A percentile compares a stretch with the other conserved stretches of the same genome.
phyloP scores from a whole-genome alignment of 2,113 vertebrate genomes.

The Gymnarchus niloticus region DNA sequence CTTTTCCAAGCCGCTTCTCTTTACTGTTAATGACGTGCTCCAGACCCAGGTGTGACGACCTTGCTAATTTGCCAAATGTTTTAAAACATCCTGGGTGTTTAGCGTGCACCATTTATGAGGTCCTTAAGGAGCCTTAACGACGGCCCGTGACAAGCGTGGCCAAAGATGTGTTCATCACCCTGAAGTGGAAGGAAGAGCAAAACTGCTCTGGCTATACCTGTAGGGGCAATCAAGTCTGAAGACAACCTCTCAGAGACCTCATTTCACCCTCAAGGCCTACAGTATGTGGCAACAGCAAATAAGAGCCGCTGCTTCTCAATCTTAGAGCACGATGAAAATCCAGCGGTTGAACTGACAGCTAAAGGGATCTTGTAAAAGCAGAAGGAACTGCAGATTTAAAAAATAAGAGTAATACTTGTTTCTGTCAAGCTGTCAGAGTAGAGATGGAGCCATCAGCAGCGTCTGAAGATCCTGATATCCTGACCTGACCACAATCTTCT shows the following conservation, averaged over 20 bases:
- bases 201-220: neutral
- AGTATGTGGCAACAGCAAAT: neutral
- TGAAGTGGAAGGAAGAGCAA: neutral
- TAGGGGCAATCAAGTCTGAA: constrained; percentile 1
- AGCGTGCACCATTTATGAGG: constrained; percentile 14
- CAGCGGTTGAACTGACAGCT: constrained; percentile 4
- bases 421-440: neutral
- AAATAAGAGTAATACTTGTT: neutral
- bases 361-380: neutral
- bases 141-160: neutral
- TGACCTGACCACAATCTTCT: neutral
- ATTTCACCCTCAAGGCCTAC: neutral
- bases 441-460: neutral
- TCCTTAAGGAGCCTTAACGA: neutral
- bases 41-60: constrained; percentile 31
- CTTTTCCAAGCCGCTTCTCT: constrained; percentile 47
- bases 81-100: constrained; percentile 32
- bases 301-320: neutral
- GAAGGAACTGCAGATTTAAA: neutral
- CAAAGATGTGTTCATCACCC: neutral
- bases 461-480: neutral
- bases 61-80: constrained; percentile 42
- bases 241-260: neutral
- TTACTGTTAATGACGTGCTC: constrained; percentile 38
- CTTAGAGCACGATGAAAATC: neutral